These are phyloP conservation scores for Drosophila grimshawi DNA, from an alignment of 1,140 invertebrate species.

Conservation along the genomic window DNA sequence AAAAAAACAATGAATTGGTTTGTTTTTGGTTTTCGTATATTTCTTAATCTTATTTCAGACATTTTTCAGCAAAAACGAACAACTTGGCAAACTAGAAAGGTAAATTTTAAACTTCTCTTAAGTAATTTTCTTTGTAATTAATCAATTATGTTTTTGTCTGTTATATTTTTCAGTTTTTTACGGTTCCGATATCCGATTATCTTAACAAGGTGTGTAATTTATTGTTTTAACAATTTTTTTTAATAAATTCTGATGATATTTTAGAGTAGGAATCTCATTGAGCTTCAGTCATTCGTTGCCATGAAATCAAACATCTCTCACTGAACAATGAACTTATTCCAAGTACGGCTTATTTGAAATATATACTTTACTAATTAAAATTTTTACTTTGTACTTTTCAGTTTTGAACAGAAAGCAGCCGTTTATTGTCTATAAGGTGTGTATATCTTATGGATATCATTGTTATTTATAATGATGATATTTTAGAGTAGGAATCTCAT, in stretches of 20 bases:
- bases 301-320: constrained; percentile 72
- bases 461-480: constrained; percentile 60
- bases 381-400: constrained; percentile 32
- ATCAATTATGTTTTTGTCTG: background rate
- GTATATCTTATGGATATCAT: constrained; percentile 12
- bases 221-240: background rate
- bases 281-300: constrained; percentile 81
- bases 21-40: constrained; percentile 23
- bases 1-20: constrained; percentile 44
- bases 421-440: constrained; percentile 37
- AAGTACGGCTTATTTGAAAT: background rate
- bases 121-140: background rate
- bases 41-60: constrained; percentile 45
- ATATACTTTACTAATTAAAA: constrained; percentile 19
- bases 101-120: constrained; percentile 14
- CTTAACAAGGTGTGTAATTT: constrained; percentile 42
- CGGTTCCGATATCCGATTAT: background rate
- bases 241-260: constrained; percentile 59
- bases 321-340: constrained; percentile 27
- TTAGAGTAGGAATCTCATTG: constrained; percentile 87
- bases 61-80: constrained; percentile 17
- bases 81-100: background rate
- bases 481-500: constrained; percentile 87
- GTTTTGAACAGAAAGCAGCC: background rate
- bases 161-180: background rate